A percentile compares a stretch with the other conserved stretches of the same genome.
Evolutionary conservation across 2,888 invertebrate species (phyloP).

Genomic region (Pristionchus exspectatus): DNA sequence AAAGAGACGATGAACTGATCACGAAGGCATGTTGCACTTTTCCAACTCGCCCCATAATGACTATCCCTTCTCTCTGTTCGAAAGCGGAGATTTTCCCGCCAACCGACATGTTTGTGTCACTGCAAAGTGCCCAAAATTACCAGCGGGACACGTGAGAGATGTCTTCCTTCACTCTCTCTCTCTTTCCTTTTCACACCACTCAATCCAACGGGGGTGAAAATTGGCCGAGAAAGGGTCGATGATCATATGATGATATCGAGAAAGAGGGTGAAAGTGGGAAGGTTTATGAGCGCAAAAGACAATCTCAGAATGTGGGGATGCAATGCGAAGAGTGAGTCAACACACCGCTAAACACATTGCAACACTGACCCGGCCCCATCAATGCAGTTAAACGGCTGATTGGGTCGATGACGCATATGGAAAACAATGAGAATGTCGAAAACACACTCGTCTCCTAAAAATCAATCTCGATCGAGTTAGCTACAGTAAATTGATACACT

Average conservation of each 20-base stretch:
- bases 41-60: not conserved
- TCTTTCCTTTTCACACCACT: not conserved
- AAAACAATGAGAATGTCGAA: not conserved
- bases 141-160: slow-evolving; percentile 16
- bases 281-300: not conserved
- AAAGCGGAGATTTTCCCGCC: slow-evolving; percentile 37
- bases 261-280: not conserved
- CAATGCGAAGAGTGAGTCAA: not conserved
- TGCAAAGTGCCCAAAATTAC: slow-evolving; percentile 36
- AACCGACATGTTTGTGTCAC: slow-evolving; percentile 37
- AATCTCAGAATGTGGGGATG: not conserved
- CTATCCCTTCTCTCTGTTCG: not conserved
- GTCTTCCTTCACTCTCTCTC: not conserved
- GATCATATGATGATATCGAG: slow-evolving; percentile 33
- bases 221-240: slow-evolving; percentile 8
- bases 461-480: not conserved
- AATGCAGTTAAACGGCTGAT: not conserved
- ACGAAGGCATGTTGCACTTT: not conserved
- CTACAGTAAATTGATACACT: not conserved
- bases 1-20: slow-evolving; percentile 13
- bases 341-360: not conserved
- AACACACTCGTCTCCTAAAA: not conserved
- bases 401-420: not conserved
- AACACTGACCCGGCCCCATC: not conserved
- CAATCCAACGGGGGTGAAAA: slow-evolving; percentile 26